Conservation (phyloP, 2,888 invertebrate genomes). For the Zhuqinia jingwanae region DNA sequence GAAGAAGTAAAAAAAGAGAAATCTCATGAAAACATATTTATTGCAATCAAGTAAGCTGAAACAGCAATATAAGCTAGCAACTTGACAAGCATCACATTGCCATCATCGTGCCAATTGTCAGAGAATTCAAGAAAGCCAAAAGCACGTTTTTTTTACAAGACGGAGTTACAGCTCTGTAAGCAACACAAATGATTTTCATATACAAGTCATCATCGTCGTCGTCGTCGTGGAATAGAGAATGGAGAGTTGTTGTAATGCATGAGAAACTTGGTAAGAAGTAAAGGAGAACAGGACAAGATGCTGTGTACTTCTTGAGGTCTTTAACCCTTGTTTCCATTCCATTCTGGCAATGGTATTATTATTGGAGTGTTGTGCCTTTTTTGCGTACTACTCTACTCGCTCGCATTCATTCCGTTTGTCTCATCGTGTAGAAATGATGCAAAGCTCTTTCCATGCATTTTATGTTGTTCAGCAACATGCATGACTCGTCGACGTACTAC, state of each 20-base stretch:
- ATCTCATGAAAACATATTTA: conserved; percentile 57
- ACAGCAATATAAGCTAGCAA: conserved; percentile 50
- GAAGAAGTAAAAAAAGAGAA: conserved; percentile 59
- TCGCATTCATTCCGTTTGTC: conserved; percentile 13
- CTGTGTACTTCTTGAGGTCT: conserved; percentile 67
- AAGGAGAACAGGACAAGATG: conserved; percentile 66
- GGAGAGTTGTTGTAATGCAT: conserved; percentile 56
- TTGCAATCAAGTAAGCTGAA: conserved; percentile 52
- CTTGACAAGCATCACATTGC: conserved; percentile 40
- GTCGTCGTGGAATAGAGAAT: conserved; percentile 58
- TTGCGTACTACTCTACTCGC: conserved; percentile 42
- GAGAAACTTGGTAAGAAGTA: conserved; percentile 59
- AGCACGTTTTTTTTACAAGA: conserved; percentile 59
- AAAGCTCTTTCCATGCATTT: conserved; percentile 44
- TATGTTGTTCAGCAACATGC: not conserved
- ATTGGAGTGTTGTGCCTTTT: conserved; percentile 55
- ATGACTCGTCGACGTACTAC: conserved; percentile 15
- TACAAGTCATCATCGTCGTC: conserved; percentile 57
- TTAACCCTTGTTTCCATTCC: conserved; percentile 72
- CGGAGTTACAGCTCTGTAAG: conserved; percentile 31
- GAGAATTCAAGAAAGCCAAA: conserved; percentile 33
- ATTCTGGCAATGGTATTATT: conserved; percentile 46
- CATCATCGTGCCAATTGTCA: conserved; percentile 34
- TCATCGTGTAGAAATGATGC: not conserved
- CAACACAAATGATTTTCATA: conserved; percentile 57